These are phyloP conservation scores for Trachymyrmex cornetzi DNA, from an alignment of 1,140 invertebrate species.

Conservation along the genomic window DNA sequence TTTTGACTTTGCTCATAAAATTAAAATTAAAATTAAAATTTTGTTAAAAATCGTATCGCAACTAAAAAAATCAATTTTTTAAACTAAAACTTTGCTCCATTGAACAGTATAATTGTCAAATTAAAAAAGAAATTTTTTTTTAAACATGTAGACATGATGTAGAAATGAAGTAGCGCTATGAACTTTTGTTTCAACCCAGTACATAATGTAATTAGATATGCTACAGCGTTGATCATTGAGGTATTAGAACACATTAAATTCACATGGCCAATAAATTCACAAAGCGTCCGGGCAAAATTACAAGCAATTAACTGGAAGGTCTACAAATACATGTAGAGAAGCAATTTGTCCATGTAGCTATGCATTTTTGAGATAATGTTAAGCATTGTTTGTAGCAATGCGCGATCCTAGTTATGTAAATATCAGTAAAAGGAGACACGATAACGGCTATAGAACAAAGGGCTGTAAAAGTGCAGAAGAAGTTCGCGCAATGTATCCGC, in stretches of 20 bases:
- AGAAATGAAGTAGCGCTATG: too few relatives aligned
- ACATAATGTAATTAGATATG: background rate
- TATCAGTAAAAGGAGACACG: background rate
- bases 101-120: too few relatives aligned
- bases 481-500: background rate
- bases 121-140: too few relatives aligned
- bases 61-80: too few relatives aligned
- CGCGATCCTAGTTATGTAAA: background rate
- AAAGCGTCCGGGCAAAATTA: constrained; percentile 23
- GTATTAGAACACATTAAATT: constrained; percentile 31
- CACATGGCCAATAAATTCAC: constrained; percentile 4
- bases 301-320: constrained; percentile 27
- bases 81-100: too few relatives aligned
- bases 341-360: background rate
- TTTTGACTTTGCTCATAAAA: too few relatives aligned
- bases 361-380: background rate
- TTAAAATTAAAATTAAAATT: too few relatives aligned
- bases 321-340: background rate
- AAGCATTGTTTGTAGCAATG: background rate
- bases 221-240: background rate
- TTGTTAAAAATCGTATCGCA: too few relatives aligned
- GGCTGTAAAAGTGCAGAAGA: constrained; percentile 48
- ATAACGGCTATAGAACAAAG: background rate
- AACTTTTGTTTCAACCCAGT: too few relatives aligned
- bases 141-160: too few relatives aligned